phyloP scores from a whole-genome alignment of 2,113 vertebrate species.

The Otolemur garnettii region DNA sequence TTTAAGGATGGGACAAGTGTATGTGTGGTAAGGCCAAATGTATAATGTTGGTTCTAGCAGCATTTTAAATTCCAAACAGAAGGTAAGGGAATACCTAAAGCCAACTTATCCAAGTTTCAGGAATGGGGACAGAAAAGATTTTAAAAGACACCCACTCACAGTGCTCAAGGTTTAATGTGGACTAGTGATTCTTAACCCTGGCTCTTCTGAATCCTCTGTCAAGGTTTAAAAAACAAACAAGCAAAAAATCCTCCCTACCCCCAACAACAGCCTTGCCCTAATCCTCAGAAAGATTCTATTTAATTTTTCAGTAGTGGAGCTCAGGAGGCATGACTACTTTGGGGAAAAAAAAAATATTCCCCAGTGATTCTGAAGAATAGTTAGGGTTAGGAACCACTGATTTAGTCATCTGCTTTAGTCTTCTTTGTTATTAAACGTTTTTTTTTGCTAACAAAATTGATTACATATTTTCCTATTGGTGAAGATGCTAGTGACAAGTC shows the following conservation, averaged over 20 bases:
- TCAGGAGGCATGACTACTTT: not conserved
- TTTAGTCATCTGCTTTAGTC: not conserved
- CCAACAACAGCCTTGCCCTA: not conserved
- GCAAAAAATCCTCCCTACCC: no score
- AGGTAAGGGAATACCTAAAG: not conserved
- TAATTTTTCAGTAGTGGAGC: not conserved
- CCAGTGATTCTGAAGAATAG: not conserved
- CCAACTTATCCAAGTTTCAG: not conserved
- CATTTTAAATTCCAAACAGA: conserved; percentile 41
- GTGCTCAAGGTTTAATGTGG: not conserved
- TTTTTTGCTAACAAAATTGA: not conserved
- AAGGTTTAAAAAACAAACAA: not conserved
- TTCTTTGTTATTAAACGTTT: not conserved
- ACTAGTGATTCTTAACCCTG: not conserved
- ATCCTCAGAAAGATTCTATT: not conserved
- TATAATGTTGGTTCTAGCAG: not conserved
- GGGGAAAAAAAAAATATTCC: not conserved
- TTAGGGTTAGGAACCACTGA: not conserved
- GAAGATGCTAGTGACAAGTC: not conserved
- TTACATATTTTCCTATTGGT: not conserved
- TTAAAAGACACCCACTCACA: not conserved
- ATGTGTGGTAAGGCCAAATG: not conserved
- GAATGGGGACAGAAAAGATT: not conserved
- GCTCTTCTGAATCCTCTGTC: not conserved
- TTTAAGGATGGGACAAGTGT: not conserved